phyloP scores from a whole-genome alignment of 1,140 invertebrate species.

The Platyura marginata region DNA sequence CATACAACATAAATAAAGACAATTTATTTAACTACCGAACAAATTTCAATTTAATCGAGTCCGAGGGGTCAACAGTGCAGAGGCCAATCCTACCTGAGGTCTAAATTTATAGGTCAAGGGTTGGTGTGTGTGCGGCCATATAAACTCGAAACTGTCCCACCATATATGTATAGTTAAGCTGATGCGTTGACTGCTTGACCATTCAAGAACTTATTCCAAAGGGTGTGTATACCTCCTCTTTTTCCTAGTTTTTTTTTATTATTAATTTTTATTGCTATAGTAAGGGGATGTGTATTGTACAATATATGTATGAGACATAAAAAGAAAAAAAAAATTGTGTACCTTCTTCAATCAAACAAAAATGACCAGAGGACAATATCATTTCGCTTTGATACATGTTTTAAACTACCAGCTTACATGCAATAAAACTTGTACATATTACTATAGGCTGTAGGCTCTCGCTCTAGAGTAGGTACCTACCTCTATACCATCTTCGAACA shows the following conservation, averaged over 20 bases:
- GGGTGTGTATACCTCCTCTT: neutral
- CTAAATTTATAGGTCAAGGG: neutral
- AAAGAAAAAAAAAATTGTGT: too few relatives aligned
- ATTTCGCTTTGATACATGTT: neutral
- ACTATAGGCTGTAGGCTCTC: too few relatives aligned
- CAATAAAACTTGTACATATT: neutral
- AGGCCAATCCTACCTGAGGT: neutral
- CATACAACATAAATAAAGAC: neutral
- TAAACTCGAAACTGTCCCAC: neutral
- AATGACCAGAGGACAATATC: neutral
- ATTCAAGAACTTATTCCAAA: neutral
- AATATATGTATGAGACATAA: too few relatives aligned
- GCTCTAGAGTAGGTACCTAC: too few relatives aligned
- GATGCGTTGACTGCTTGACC: neutral
- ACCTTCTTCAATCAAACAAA: neutral
- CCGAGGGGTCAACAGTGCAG: neutral
- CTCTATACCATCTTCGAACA: too few relatives aligned
- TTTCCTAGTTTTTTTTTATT: neutral
- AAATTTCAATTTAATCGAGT: neutral
- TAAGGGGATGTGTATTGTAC: too few relatives aligned
- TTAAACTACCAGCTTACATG: neutral
- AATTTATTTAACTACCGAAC: neutral
- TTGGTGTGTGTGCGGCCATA: neutral
- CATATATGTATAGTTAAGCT: neutral
- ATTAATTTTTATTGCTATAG: neutral